Evolutionary conservation across 1,140 invertebrate genomes (phyloP).

Genomic region (Thalassaphorura encarpata): DNA sequence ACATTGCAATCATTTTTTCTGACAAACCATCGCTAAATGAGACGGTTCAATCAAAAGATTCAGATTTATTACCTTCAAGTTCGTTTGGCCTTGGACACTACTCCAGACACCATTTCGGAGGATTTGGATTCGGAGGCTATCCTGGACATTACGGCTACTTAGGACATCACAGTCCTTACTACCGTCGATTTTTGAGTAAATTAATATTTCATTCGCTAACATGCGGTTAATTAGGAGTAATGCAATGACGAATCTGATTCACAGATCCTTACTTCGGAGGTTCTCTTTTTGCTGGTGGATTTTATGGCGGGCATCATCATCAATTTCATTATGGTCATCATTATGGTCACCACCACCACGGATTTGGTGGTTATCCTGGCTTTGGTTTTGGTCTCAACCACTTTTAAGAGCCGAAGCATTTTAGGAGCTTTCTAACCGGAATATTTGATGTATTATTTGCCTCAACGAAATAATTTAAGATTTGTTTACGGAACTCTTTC

Average conservation of each 20-base stretch:
- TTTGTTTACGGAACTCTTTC: not conserved
- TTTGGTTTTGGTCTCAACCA: no score
- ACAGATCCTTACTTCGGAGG: not conserved
- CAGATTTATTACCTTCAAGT: not conserved
- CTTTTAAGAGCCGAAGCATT: no score
- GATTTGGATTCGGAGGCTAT: constrained; percentile 2
- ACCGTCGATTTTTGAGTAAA: not conserved
- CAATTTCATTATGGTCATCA: not conserved
- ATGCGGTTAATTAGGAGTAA: not conserved
- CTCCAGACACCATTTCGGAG: not conserved
- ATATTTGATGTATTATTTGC: not conserved
- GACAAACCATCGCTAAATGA: not conserved
- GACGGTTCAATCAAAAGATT: not conserved
- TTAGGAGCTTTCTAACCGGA: not conserved
- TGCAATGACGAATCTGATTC: not conserved
- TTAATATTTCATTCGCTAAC: not conserved
- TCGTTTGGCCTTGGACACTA: constrained; percentile 2
- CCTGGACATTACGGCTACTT: not conserved
- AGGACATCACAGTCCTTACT: not conserved
- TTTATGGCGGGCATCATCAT: not conserved
- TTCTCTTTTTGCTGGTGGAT: not conserved
- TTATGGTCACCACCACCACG: no score
- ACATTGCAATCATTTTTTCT: no score
- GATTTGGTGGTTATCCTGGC: not conserved
- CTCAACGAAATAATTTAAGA: not conserved